phyloP scores from a whole-genome alignment of 2,888 invertebrate genomes.

The Fragum fragum region DNA sequence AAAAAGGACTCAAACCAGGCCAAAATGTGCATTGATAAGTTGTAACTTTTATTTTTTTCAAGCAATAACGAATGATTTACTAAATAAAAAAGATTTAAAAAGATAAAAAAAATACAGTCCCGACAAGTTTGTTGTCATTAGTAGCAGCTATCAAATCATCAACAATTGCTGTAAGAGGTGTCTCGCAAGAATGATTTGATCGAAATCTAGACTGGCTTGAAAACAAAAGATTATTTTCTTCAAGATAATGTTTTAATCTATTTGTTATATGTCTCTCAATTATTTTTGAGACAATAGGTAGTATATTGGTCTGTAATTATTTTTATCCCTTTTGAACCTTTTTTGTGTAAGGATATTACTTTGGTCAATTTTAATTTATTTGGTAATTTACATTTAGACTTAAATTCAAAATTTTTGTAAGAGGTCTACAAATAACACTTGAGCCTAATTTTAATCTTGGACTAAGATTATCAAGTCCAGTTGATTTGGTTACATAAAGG shows the following conservation, averaged over 20 bases:
- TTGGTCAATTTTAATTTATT: too few relatives aligned
- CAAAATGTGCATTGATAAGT: background rate
- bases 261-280: too few relatives aligned
- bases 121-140: background rate
- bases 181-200: slow-evolving; percentile 8
- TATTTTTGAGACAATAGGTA: too few relatives aligned
- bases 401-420: background rate
- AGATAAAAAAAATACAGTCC: background rate
- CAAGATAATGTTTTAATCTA: background rate
- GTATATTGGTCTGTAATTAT: too few relatives aligned
- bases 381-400: background rate
- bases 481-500: background rate
- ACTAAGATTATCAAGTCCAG: background rate
- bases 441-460: background rate
- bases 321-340: too few relatives aligned
- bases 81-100: background rate
- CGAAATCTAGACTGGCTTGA: slow-evolving; percentile 7
- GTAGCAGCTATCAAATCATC: background rate
- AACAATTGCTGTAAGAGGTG: background rate
- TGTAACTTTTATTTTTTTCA: background rate
- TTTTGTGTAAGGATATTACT: too few relatives aligned
- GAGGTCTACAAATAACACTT: slow-evolving; percentile 7
- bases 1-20: background rate
- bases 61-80: background rate
- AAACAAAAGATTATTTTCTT: background rate